Percentiles rank a stretch among this genome's conserved stretches.
Evolutionary conservation across 1,140 invertebrate genomes (phyloP).

Genomic region (Wasmannia auropunctata): DNA sequence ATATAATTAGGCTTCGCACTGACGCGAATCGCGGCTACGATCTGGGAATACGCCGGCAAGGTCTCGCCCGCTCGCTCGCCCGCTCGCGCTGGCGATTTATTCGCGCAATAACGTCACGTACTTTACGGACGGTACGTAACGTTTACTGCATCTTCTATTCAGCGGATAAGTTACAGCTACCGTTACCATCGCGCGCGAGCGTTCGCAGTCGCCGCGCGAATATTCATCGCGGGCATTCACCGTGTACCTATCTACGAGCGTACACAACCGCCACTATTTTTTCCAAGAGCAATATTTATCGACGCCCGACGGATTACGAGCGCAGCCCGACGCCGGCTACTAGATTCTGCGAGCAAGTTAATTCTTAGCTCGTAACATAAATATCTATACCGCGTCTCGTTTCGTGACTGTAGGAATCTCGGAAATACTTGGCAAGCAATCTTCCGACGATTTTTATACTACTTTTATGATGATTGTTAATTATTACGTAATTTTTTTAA

Average conservation of each 20-base stretch:
- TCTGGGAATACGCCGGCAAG: conserved; percentile 46
- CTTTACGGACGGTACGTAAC: conserved; percentile 59
- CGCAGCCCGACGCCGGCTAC: conserved; percentile 14
- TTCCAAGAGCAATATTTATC: conserved; percentile 52
- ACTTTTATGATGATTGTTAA: conserved; percentile 14
- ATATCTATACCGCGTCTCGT: conserved; percentile 34
- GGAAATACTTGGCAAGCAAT: neutral
- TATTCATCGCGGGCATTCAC: conserved; percentile 55
- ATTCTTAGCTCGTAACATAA: conserved; percentile 46
- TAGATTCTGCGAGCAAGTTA: conserved; percentile 53
- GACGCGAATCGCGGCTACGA: conserved; percentile 24
- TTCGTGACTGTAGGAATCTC: conserved; percentile 40
- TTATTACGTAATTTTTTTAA: neutral
- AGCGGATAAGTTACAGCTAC: conserved; percentile 61
- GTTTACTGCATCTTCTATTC: conserved; percentile 63
- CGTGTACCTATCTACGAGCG: conserved; percentile 33
- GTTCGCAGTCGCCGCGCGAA: conserved; percentile 33
- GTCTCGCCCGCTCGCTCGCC: neutral
- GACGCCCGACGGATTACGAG: conserved; percentile 52
- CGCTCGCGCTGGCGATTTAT: conserved; percentile 53
- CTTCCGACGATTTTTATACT: neutral
- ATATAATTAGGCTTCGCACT: conserved; percentile 49
- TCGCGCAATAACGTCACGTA: conserved; percentile 57
- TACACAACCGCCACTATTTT: conserved; percentile 35
- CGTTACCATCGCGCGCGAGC: conserved; percentile 47